phyloP scores from a whole-genome alignment of 1,140 invertebrate species.

The Bombus difficillimus region DNA sequence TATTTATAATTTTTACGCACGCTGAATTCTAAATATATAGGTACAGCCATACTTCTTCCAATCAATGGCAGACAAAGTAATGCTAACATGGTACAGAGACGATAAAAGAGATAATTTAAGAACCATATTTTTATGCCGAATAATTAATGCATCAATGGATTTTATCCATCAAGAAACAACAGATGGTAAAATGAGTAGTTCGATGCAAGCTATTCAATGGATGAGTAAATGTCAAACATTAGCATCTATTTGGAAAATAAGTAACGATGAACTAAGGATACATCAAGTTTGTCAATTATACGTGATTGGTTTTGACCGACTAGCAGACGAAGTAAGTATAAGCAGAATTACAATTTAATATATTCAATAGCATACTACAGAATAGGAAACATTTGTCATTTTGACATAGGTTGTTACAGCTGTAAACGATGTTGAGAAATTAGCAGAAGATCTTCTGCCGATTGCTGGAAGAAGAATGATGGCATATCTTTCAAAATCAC shows the following conservation, averaged over 20 bases:
- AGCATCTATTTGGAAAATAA: slow-evolving; percentile 91
- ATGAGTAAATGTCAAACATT: slow-evolving; percentile 88
- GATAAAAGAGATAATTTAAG: slow-evolving; percentile 82
- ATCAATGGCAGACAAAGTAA: slow-evolving; percentile 81
- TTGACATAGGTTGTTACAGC: slow-evolving; percentile 83
- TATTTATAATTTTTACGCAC: background rate
- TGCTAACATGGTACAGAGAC: slow-evolving; percentile 80
- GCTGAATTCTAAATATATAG: slow-evolving; percentile 53
- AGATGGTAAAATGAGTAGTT: slow-evolving; percentile 81
- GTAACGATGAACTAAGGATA: slow-evolving; percentile 88
- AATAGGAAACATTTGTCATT: background rate
- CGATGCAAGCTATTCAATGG: slow-evolving; percentile 86
- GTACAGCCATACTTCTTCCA: slow-evolving; percentile 83
- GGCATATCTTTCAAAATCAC: slow-evolving; percentile 84
- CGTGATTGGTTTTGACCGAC: slow-evolving; percentile 88
- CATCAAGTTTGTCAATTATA: slow-evolving; percentile 92
- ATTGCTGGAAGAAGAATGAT: slow-evolving; percentile 89
- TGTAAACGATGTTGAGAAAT: slow-evolving; percentile 85
- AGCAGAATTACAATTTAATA: background rate
- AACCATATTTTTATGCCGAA: slow-evolving; percentile 86
- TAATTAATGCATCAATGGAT: slow-evolving; percentile 87
- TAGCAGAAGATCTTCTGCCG: slow-evolving; percentile 87
- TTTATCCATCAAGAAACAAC: slow-evolving; percentile 83
- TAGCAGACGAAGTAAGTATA: slow-evolving; percentile 87
- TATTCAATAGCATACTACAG: background rate